Percentiles rank a stretch among this genome's conserved stretches.
phyloP scores from a whole-genome alignment of 2,113 vertebrate genomes.

The Columbina picui region DNA sequence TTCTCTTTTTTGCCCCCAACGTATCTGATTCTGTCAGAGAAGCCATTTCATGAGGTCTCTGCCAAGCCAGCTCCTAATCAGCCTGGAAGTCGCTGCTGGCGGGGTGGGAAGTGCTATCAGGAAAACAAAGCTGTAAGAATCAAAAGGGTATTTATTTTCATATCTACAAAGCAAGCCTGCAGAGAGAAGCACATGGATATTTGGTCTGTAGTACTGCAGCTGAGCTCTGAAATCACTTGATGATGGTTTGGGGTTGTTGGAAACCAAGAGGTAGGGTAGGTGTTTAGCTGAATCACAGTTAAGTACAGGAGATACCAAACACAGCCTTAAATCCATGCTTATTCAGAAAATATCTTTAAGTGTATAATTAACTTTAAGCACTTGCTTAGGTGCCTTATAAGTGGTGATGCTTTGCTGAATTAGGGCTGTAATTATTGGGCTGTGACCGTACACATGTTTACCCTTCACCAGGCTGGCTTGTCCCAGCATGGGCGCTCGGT shows the following conservation, averaged over 20 bases:
- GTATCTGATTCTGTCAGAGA: neutral
- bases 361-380: neutral
- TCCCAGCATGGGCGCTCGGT: neutral
- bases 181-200: neutral
- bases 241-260: neutral
- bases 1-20: neutral
- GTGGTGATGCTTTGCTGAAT: neutral
- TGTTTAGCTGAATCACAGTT: neutral
- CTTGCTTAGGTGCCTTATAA: neutral
- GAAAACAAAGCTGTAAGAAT: neutral
- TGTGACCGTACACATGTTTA: neutral
- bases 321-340: neutral
- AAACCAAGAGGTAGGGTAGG: neutral
- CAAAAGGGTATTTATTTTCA: neutral
- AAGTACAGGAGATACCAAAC: constrained; percentile 10
- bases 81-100: neutral
- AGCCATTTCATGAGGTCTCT: neutral
- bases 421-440: neutral
- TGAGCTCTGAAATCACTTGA: neutral
- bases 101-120: neutral
- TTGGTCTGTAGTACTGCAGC: neutral
- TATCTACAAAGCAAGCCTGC: neutral
- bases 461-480: neutral
- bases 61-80: neutral
- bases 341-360: neutral